Conservation (phyloP, 2,888 invertebrate genomes). For the Zhengitettix transpicula region DNA sequence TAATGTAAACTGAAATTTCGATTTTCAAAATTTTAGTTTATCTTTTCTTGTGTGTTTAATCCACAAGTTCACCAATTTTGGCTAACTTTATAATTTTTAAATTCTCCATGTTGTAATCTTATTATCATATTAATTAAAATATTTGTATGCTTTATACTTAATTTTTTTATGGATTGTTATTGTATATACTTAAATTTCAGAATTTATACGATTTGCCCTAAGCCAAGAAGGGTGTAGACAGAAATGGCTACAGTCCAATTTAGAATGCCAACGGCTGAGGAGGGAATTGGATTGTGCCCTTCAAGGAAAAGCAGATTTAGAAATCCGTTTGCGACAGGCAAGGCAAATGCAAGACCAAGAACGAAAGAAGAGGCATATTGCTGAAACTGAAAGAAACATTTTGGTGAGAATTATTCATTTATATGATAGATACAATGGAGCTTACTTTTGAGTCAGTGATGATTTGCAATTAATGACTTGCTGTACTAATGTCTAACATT, state of each 20-base stretch:
- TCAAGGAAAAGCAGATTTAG: constrained; percentile 53
- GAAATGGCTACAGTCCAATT: constrained; percentile 50
- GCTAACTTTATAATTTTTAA: too few species aligned
- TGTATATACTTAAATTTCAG: constrained; percentile 25
- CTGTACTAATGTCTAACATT: neutral
- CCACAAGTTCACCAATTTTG: too few species aligned
- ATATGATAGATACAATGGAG: neutral
- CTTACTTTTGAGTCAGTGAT: too few species aligned
- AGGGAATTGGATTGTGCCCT: constrained; percentile 51
- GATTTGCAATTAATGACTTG: too few species aligned
- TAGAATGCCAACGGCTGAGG: constrained; percentile 56
- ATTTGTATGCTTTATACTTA: too few species aligned
- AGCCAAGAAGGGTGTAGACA: constrained; percentile 53
- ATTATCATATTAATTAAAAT: too few species aligned
- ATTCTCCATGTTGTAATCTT: too few species aligned
- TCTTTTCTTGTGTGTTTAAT: too few species aligned
- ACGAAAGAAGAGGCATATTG: constrained; percentile 47
- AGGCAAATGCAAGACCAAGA: constrained; percentile 66
- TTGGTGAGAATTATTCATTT: constrained; percentile 22
- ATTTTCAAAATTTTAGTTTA: too few species aligned
- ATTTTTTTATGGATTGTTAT: too few species aligned
- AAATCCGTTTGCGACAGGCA: constrained; percentile 66
- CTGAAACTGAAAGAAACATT: constrained; percentile 53
- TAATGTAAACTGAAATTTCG: too few species aligned
- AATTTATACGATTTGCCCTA: constrained; percentile 54